Base-by-base conservation (phyloP, 2,797 vertebrate genomes). In the Morus bassanus region DNA sequence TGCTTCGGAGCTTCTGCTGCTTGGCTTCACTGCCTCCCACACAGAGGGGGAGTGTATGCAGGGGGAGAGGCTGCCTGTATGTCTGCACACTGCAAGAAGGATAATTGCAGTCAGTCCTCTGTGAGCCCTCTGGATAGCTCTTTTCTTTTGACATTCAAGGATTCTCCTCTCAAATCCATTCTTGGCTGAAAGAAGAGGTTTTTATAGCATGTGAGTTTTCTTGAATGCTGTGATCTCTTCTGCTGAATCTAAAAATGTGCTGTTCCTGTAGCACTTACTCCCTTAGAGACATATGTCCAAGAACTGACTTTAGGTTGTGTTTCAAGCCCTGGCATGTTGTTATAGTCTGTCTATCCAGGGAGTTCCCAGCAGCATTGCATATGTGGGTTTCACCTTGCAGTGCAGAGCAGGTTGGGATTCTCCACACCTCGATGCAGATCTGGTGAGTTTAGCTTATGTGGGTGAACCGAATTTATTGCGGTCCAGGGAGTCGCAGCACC, bases 151-250 rank as follows among this genome's bases (percentile, higher is more conserved):
- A 57, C 31, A 1, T 84, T 91, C n/a, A 68, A 85, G 65, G 63
- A 74, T 91, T 85, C n/a, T 79, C 53, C 53, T 89, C 33, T 48
- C 48, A 91, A 69, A 87, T 85, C 17, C 45, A 2, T 91, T 93
- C 54, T 88, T 92, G 65, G 57, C 76, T 91, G 85, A 65, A 88
- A 80, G 19, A 70, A 84, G 80, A 88, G 80, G 35, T 37, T 93
- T 86, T 94, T 88, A 35, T 30, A 88, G 86, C 43, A 37, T 65
- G 61, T 85, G 65, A 35, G 30, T 92, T 91, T 77, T 91, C 87
- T 65, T 75, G 73, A 91, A 50, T 13, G 18, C 79, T 69, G 25
- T 75, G 33, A 48, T 93, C 69, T 93, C 70, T 93, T 89, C 86
- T 92, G 60, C 67, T 56, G 84, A 59, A 46, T 91, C 50, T 91